These are phyloP conservation scores for Colossoma macropomum DNA, from an alignment of 2,113 vertebrate species.

Conservation along the genomic window DNA sequence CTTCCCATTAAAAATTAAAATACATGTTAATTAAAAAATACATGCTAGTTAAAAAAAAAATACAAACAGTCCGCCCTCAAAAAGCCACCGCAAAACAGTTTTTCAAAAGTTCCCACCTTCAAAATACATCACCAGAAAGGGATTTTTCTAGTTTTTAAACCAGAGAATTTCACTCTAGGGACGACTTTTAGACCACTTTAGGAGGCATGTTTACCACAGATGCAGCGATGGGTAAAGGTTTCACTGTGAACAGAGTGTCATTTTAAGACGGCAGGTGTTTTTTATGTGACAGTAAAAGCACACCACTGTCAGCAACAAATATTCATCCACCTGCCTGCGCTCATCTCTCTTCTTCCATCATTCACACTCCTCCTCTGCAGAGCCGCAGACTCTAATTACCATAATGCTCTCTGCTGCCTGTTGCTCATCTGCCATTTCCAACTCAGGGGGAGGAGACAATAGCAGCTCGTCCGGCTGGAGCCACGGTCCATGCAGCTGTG, in stretches of 20 bases:
- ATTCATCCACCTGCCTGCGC: background rate
- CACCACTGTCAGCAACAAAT: background rate
- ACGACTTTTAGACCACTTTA: too few relatives aligned
- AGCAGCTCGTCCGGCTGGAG: constrained; percentile 20
- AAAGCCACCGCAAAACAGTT: too few relatives aligned
- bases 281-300: background rate
- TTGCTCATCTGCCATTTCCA: constrained; percentile 34
- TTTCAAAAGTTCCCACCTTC: too few relatives aligned
- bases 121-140: too few relatives aligned
- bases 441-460: constrained; percentile 23
- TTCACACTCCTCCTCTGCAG: background rate
- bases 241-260: background rate
- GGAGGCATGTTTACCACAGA: background rate
- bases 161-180: too few relatives aligned
- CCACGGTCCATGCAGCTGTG: constrained; percentile 48
- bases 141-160: too few relatives aligned
- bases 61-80: too few relatives aligned
- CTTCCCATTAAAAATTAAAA: too few relatives aligned
- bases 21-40: too few relatives aligned
- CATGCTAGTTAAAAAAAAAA: too few relatives aligned
- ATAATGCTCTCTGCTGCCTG: constrained; percentile 38
- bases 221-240: too few relatives aligned
- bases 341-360: background rate
- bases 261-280: constrained; percentile 1
- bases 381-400: constrained; percentile 35